phyloP scores from a whole-genome alignment of 1,140 invertebrate genomes.

The Drosophila malerkotliana region DNA sequence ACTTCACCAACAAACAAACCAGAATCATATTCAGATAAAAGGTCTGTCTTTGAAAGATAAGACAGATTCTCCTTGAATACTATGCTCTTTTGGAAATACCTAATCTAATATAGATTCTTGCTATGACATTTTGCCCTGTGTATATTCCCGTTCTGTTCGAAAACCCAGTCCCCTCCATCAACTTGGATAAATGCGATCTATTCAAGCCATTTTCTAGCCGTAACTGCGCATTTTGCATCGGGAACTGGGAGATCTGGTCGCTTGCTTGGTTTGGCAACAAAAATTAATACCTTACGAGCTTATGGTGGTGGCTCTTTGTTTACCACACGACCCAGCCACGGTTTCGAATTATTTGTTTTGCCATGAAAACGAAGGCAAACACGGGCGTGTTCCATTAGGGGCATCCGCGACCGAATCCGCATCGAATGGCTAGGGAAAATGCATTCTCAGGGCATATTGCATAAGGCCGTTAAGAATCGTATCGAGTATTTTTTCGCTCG shows the following conservation, averaged over 20 bases:
- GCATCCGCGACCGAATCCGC: conserved; percentile 11
- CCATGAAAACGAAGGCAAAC: conserved; percentile 53
- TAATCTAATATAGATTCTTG: too few relatives aligned
- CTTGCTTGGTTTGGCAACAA: conserved; percentile 24
- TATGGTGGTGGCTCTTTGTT: conserved; percentile 40
- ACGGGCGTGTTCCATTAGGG: conserved; percentile 20
- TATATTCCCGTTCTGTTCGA: conserved; percentile 8
- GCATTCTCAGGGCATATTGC: conserved; percentile 14
- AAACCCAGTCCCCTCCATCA: background rate
- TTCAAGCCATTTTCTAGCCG: conserved; percentile 8
- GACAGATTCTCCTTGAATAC: background rate
- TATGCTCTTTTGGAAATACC: too few relatives aligned
- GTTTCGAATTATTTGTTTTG: conserved; percentile 48
- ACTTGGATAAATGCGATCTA: conserved; percentile 61
- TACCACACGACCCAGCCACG: conserved; percentile 23
- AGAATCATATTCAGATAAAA: background rate
- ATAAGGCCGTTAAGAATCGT: conserved; percentile 3
- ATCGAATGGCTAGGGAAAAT: conserved; percentile 19
- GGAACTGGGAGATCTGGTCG: background rate
- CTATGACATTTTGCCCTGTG: background rate
- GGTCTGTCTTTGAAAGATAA: background rate
- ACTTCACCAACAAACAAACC: background rate
- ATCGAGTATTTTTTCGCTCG: background rate
- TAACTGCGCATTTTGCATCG: conserved; percentile 43
- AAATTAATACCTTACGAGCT: conserved; percentile 26